phyloP scores from a whole-genome alignment of 1,140 invertebrate genomes.

The Eufriesea mexicana region DNA sequence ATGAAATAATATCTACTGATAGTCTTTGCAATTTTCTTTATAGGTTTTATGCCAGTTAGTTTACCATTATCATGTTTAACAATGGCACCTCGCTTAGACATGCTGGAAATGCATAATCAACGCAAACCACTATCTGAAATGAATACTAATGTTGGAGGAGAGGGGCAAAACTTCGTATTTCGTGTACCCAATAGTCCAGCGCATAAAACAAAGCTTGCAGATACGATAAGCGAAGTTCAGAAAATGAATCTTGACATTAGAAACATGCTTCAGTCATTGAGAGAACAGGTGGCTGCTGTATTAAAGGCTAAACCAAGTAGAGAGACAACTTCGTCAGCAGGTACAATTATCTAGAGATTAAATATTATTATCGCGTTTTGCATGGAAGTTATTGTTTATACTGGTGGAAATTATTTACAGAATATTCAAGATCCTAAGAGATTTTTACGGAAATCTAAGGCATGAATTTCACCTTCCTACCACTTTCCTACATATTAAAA shows the following conservation, averaged over 20 bases:
- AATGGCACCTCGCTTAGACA: constrained; percentile 93
- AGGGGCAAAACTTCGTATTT: constrained; percentile 59
- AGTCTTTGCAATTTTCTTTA: constrained; percentile 4
- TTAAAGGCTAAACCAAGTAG: constrained; percentile 78
- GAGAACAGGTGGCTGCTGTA: constrained; percentile 74
- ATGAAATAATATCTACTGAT: background rate
- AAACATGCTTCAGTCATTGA: constrained; percentile 74
- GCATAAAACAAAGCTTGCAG: constrained; percentile 61
- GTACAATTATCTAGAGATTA: constrained; percentile 58
- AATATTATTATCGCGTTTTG: constrained; percentile 35
- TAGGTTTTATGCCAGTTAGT: constrained; percentile 90
- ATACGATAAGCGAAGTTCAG: constrained; percentile 57
- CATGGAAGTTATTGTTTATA: constrained; percentile 21
- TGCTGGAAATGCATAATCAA: constrained; percentile 84
- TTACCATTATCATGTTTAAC: constrained; percentile 95
- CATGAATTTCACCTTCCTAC: constrained; percentile 35
- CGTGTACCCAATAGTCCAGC: constrained; percentile 68
- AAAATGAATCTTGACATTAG: constrained; percentile 71
- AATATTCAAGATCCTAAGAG: constrained; percentile 55
- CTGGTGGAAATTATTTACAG: constrained; percentile 38
- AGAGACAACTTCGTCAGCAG: constrained; percentile 72
- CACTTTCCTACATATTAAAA: background rate
- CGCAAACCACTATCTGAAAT: constrained; percentile 88
- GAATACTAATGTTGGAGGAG: constrained; percentile 80
- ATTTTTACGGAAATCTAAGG: constrained; percentile 51